Evolutionary conservation across 2,113 vertebrate species (phyloP).

Genomic region (Burhinus oedicnemus): DNA sequence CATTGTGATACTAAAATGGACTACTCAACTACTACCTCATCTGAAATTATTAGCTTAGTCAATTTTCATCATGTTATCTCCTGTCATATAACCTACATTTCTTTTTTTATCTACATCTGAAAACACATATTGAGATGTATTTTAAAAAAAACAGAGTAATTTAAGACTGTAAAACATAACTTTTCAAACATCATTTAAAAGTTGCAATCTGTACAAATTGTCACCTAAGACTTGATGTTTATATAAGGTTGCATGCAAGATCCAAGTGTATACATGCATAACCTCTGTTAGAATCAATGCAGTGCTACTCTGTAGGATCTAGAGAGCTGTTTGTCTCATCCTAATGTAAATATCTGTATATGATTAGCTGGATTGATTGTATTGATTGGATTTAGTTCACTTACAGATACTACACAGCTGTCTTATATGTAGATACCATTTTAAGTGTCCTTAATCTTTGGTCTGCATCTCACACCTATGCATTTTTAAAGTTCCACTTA

Average conservation of each 20-base stretch:
- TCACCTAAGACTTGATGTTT: not conserved
- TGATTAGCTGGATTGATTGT: not conserved
- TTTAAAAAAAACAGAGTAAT: not conserved
- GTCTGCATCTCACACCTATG: not conserved
- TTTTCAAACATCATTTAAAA: not conserved
- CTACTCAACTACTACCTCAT: not conserved
- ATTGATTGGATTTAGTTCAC: not conserved
- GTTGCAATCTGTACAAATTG: not conserved
- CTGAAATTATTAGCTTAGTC: not conserved
- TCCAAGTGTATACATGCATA: not conserved
- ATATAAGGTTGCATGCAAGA: not conserved
- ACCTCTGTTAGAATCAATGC: not conserved
- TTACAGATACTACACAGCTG: not conserved
- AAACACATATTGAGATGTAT: not conserved
- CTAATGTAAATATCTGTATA: not conserved
- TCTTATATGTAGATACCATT: not conserved
- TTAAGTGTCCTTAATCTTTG: not conserved
- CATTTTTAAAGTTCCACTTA: not conserved
- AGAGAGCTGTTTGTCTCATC: not conserved
- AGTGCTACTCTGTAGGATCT: not conserved
- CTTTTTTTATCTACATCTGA: not conserved
- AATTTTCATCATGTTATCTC: not conserved
- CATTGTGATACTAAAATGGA: not conserved
- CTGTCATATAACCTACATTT: not conserved
- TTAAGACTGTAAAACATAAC: not conserved